Conservation (phyloP, 2,797 vertebrate species). For the Falco biarmicus region DNA sequence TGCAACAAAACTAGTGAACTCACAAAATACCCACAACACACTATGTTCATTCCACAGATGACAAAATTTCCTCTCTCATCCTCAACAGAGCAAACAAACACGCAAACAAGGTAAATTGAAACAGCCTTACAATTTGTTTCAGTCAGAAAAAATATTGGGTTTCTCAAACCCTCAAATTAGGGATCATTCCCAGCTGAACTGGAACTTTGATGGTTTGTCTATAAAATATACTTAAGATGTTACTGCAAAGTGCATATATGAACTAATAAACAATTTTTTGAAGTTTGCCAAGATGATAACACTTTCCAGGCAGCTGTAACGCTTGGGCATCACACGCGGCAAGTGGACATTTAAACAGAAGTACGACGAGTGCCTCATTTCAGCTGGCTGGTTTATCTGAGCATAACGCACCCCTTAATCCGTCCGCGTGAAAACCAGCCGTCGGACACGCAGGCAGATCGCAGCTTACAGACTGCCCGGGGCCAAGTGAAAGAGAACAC, state of each 20-base stretch:
- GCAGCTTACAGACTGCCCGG: background rate
- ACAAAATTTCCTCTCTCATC: background rate
- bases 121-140: background rate
- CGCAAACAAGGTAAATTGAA: background rate
- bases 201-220: background rate
- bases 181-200: background rate
- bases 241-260: background rate
- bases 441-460: fast-evolving
- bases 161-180: background rate
- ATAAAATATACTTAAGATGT: background rate
- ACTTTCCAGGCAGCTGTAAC: background rate
- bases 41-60: background rate
- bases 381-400: background rate
- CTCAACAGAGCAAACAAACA: background rate
- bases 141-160: background rate
- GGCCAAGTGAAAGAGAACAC: background rate
- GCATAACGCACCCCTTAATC: background rate
- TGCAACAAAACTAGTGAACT: background rate
- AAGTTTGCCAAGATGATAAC: background rate
- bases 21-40: background rate
- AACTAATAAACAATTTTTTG: background rate
- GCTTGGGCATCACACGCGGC: background rate
- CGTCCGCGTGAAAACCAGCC: fast-evolving
- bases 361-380: background rate
- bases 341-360: background rate